Evolutionary conservation across 2,888 invertebrate genomes (phyloP).

Genomic region (Archips xylosteana): DNA sequence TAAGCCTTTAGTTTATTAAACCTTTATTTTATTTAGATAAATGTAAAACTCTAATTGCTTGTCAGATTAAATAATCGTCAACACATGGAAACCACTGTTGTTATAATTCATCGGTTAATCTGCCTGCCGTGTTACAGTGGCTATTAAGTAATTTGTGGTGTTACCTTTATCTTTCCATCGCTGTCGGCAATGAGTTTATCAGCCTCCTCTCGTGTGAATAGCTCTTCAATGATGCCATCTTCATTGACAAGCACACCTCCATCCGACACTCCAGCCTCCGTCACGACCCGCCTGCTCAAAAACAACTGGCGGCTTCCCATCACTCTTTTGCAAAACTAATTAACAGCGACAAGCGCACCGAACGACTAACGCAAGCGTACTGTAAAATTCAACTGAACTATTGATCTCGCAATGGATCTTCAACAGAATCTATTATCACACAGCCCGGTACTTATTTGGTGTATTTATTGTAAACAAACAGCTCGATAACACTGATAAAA

Average conservation of each 20-base stretch:
- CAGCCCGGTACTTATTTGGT: slow-evolving; percentile 17
- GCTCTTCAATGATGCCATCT: slow-evolving; percentile 84
- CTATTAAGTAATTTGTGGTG: neutral
- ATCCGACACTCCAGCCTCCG: slow-evolving; percentile 80
- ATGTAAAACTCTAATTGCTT: neutral
- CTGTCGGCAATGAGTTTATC: slow-evolving; percentile 75
- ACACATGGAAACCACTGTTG: neutral
- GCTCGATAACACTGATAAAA: slow-evolving; percentile 33
- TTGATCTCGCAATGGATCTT: slow-evolving; percentile 45
- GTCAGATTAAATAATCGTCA: neutral
- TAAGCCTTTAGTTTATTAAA: too few relatives aligned
- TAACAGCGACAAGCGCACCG: slow-evolving; percentile 42
- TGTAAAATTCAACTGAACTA: slow-evolving; percentile 41
- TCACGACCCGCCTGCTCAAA: slow-evolving; percentile 79
- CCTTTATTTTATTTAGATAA: neutral
- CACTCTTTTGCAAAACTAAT: slow-evolving; percentile 45
- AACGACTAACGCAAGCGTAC: slow-evolving; percentile 48
- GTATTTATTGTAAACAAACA: slow-evolving; percentile 39
- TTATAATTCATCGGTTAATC: neutral
- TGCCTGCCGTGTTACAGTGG: neutral
- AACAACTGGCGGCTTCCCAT: slow-evolving; percentile 70
- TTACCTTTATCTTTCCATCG: slow-evolving; percentile 83
- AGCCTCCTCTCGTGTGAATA: slow-evolving; percentile 79
- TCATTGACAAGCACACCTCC: slow-evolving; percentile 87
- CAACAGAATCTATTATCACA: slow-evolving; percentile 44